Conservation (phyloP, 1,140 invertebrate species). For the Caenorhabditis remanei region DNA sequence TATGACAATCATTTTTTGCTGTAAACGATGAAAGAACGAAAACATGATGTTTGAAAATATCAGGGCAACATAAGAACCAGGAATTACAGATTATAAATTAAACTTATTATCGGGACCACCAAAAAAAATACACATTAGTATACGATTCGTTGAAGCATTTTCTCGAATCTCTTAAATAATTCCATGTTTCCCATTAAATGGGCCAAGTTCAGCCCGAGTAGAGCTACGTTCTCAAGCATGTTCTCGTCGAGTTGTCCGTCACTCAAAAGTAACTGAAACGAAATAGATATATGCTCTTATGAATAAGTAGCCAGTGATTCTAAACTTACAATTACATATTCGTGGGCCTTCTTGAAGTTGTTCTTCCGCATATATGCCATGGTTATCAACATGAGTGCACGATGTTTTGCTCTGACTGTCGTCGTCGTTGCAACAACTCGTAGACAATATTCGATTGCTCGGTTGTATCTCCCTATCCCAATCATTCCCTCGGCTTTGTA, state of each 20-base stretch:
- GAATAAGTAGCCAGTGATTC: neutral
- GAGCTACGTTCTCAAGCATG: conserved; percentile 26
- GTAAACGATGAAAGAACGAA: neutral
- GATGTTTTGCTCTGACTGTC: neutral
- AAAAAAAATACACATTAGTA: neutral
- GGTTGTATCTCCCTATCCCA: conserved; percentile 16
- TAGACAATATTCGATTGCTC: conserved; percentile 18
- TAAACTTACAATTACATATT: conserved; percentile 6
- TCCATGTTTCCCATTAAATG: conserved; percentile 38
- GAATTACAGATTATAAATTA: neutral
- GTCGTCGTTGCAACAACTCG: neutral
- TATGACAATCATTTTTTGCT: neutral
- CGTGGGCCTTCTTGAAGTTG: conserved; percentile 12
- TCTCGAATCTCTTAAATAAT: conserved; percentile 14
- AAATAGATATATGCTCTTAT: neutral
- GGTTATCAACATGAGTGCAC: conserved; percentile 2
- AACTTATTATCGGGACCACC: neutral
- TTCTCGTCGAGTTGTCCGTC: conserved; percentile 9
- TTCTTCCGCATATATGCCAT: conserved; percentile 35
- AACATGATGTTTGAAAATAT: neutral
- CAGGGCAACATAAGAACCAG: conserved; percentile 1
- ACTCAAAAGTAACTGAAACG: neutral
- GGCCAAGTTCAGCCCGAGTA: conserved; percentile 24
- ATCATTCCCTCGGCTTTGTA: conserved; percentile 36
- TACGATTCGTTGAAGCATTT: conserved; percentile 23